Evolutionary conservation across 1,140 invertebrate species (phyloP), one percentile per base, ranked within the genome.

Genomic region (Drosophila trapezifrons): DNA sequence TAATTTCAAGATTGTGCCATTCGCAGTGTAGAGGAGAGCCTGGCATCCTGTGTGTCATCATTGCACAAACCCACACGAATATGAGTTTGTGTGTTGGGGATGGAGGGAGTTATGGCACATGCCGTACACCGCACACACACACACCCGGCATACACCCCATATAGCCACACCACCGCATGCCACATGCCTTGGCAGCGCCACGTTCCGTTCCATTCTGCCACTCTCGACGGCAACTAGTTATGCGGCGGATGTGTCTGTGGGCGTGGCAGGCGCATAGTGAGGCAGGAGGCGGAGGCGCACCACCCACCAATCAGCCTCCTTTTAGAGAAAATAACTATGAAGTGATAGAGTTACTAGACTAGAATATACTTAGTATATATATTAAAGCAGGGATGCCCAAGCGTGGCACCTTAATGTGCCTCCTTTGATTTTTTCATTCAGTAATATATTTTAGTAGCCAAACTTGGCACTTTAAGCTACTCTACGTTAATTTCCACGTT

Each of bases 211-310:
- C 54, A 71, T 69, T 66, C 62, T 69, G 65, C 65, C 65, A 69
- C 65, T 69, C 65, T 66, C 69, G 35, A 72, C 57, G 81, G 73
- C 81, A 84, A 81, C 81, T 85, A 85, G 81, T 85, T 85, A 86
- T 85, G 78, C 78, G 82, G 76, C 76, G 69, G 69, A 71, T 71
- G 69, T 71, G 69, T 71, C 65, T 58, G 52, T 57, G 43, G 69
- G 69, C 43, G 67, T 69, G 65, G 62, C 65, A 43, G 46, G 65
- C 35, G 59, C 38, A 60, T 60, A 29, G 37, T 64, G 35, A 18
- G 35, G 45, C 63, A 46, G 59, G 9, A 43, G 27, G 59, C 29
- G 32, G 27, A 60, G 55, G 55, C 8, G 37, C 10, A 25, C 60
- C 37, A 32, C 60, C 56, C 60, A 64, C 47, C 56, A 60, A 54